Evolutionary conservation across 2,888 invertebrate genomes (phyloP), one percentile per base, ranked within the genome.

Genomic region (Cloeon dipterum): DNA sequence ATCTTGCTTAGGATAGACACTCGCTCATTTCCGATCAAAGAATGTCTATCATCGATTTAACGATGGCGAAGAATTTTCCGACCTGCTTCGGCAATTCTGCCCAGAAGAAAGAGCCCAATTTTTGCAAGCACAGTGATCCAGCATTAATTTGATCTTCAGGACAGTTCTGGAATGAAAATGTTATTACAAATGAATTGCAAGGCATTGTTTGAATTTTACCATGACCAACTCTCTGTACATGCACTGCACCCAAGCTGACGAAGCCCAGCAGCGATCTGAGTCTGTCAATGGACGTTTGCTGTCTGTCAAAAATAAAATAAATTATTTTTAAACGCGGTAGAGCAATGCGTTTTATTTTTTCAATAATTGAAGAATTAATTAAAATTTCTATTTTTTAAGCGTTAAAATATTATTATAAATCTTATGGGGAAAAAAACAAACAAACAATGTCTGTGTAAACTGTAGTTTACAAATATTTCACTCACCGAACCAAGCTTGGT

Each of bases 31-130:
- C n/a, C n/a, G n/a, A 25, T 23, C 23, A 23, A n/a, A 29, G 29
- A 14, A 29, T 29, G 14, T 29, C 29, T 7, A 29, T n/a, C 29
- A 29, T 29, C 5, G 13, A 29, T 14, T 29, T 29, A 13, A 29
- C n/a, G 7, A 29, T n/a, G 5, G 29, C n/a, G 14, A 29, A 29
- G 29, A 29, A 29, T 7, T 16, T n/a, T 5, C 29, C 29, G 5
- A 29, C 29, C 29, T 29, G 29, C 29, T 29, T 29, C 13, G 29
- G 29, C 29, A 29, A 14, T 16, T 29, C 29, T 29, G 29, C 29
- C 29, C 29, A 29, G 29, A 29, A 29, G 14, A 8, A 29, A 14
- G 8, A n/a, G 7, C 29, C 29, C 29, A 29, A 14, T 16, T 29
- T 29, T 16, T 29, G 29, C 29, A 29, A n/a, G 14, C 29, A 29